phyloP scores from a whole-genome alignment of 1,140 invertebrate species.

The Battus philenor region DNA sequence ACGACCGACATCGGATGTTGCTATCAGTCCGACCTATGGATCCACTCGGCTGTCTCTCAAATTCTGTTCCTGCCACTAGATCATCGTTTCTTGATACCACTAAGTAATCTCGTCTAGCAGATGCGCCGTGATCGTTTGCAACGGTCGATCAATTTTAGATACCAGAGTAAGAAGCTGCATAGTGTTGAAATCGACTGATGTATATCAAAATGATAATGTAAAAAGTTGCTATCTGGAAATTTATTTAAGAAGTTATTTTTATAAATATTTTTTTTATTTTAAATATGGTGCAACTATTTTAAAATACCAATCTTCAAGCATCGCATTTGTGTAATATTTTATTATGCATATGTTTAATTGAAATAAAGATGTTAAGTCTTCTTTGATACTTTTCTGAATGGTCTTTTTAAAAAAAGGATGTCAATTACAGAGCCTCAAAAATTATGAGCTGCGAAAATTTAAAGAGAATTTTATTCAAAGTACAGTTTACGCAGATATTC shows the following conservation, averaged over 20 bases:
- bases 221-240: no score
- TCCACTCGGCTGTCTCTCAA: slow-evolving; percentile 35
- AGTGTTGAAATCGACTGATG: neutral
- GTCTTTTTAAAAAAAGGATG: no score
- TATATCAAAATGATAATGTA: neutral
- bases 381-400: no score
- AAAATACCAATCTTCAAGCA: no score
- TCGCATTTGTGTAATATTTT: no score
- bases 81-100: slow-evolving; percentile 6
- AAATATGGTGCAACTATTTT: no score
- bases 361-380: no score
- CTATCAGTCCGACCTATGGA: slow-evolving; percentile 48
- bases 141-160: slow-evolving; percentile 9
- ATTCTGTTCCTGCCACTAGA: slow-evolving; percentile 29
- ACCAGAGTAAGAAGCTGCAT: neutral
- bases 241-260: no score
- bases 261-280: no score
- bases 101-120: neutral
- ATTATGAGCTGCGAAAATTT: slow-evolving; percentile 10
- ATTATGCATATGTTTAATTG: no score
- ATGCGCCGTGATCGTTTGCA: neutral
- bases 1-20: slow-evolving; percentile 55
- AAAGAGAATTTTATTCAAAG: slow-evolving; percentile 14
- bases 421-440: no score
- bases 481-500: slow-evolving; percentile 39